These are phyloP conservation scores for Drosophila macrospina DNA, from an alignment of 2,888 invertebrate genomes.

Conservation along the genomic window DNA sequence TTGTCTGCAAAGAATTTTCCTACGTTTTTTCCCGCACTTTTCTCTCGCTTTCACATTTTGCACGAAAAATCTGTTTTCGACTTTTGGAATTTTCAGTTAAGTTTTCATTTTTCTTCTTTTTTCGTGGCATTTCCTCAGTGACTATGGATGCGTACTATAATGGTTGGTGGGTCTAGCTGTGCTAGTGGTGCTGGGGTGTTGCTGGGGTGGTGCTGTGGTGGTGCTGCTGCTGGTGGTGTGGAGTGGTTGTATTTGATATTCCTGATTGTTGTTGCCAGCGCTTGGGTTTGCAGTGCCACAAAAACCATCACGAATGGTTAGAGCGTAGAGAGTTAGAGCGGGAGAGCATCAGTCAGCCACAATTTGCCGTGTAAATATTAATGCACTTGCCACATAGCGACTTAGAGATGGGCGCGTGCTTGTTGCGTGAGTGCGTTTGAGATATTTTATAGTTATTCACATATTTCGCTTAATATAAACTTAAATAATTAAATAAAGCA, in stretches of 20 bases:
- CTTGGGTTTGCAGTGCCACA: conserved; percentile 58
- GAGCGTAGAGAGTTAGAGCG: conserved; percentile 22
- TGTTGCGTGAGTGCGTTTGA: conserved; percentile 1
- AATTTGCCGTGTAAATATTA: conserved; percentile 77
- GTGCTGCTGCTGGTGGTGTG: no score
- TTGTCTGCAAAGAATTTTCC: conserved; percentile 23
- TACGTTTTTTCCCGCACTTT: neutral
- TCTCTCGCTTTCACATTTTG: conserved; percentile 33
- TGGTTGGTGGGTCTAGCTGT: neutral
- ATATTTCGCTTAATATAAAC: no score
- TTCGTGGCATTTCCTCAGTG: conserved; percentile 25
- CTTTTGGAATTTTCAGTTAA: conserved; percentile 58
- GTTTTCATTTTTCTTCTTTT: no score
- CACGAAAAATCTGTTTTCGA: conserved; percentile 70
- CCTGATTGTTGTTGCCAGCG: conserved; percentile 31
- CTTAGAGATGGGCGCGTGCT: conserved; percentile 36
- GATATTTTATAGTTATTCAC: no score
- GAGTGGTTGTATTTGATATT: conserved; percentile 4
- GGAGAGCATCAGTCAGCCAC: conserved; percentile 60
- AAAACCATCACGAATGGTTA: conserved; percentile 45
- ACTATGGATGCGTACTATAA: conserved; percentile 8
- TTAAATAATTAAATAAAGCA: neutral
- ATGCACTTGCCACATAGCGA: conserved; percentile 52
- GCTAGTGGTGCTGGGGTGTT: no score
- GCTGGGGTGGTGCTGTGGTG: conserved; percentile 1